Evolutionary conservation across 1,140 invertebrate genomes (phyloP).

Genomic region (Drosophila melanica): DNA sequence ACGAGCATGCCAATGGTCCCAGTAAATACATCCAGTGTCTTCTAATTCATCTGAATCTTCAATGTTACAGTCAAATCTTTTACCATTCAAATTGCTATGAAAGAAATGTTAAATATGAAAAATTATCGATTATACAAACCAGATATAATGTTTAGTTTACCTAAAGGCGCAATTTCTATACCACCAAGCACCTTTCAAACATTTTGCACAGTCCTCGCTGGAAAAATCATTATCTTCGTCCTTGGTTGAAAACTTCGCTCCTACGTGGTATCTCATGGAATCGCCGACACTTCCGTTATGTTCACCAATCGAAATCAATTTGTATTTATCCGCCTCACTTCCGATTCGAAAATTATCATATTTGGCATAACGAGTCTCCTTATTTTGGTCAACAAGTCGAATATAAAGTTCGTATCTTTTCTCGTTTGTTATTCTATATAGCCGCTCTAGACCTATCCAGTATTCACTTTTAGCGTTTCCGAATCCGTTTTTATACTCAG

Average conservation of each 20-base stretch:
- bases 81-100: too few relatives aligned
- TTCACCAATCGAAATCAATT: neutral
- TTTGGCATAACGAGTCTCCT: neutral
- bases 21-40: too few relatives aligned
- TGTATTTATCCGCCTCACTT: neutral
- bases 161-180: too few relatives aligned
- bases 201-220: neutral
- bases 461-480: neutral
- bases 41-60: too few relatives aligned
- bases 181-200: neutral
- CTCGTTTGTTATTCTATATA: neutral
- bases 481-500: neutral
- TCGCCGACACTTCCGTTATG: neutral
- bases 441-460: neutral
- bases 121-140: too few relatives aligned
- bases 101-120: too few relatives aligned
- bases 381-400: neutral
- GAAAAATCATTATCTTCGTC: neutral
- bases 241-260: neutral
- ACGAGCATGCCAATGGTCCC: too few relatives aligned
- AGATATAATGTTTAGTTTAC: too few relatives aligned
- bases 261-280: neutral
- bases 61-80: too few relatives aligned
- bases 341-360: neutral
- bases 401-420: neutral